A percentile compares a stretch with the other conserved stretches of the same genome.
These are phyloP conservation scores for Trichosurus vulpecula DNA, from an alignment of 2,797 vertebrate genomes.

Conservation along the genomic window DNA sequence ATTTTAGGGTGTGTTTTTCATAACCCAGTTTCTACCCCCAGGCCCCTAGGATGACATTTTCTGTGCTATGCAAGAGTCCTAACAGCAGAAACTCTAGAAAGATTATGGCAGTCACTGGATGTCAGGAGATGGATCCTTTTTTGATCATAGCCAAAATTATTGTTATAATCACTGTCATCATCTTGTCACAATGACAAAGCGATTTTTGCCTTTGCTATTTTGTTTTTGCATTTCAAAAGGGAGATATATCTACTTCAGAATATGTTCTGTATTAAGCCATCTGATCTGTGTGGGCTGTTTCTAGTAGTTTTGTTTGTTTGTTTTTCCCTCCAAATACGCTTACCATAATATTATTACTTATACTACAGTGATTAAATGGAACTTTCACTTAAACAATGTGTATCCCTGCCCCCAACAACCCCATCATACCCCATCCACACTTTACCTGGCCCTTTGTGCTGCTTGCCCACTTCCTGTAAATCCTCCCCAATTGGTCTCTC, in stretches of 20 bases:
- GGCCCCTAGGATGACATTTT: not conserved
- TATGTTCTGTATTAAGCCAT: constrained; percentile 63
- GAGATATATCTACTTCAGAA: constrained; percentile 55
- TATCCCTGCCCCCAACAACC: not conserved
- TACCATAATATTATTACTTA: constrained; percentile 59
- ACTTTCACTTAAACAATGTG: not conserved
- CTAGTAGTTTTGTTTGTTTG: not conserved
- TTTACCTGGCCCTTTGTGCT: not conserved
- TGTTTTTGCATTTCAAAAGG: constrained; percentile 23
- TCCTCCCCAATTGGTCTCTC: not conserved
- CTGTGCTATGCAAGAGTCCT: not conserved
- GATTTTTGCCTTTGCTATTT: not conserved
- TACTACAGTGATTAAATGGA: not conserved
- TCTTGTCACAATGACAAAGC: not conserved
- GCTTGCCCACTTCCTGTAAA: not conserved
- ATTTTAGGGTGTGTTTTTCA: not conserved
- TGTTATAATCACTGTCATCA: not conserved
- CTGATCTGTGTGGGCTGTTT: constrained; percentile 41
- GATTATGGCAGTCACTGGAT: not conserved
- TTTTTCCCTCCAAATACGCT: constrained; percentile 63
- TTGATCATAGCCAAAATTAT: not conserved
- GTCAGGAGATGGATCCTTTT: not conserved
- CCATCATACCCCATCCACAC: not conserved
- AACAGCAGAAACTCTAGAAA: not conserved
- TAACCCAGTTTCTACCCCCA: not conserved